Evolutionary conservation across 2,888 invertebrate genomes (phyloP), one percentile per base, ranked within the genome.

Genomic region (Tinea trinotella): DNA sequence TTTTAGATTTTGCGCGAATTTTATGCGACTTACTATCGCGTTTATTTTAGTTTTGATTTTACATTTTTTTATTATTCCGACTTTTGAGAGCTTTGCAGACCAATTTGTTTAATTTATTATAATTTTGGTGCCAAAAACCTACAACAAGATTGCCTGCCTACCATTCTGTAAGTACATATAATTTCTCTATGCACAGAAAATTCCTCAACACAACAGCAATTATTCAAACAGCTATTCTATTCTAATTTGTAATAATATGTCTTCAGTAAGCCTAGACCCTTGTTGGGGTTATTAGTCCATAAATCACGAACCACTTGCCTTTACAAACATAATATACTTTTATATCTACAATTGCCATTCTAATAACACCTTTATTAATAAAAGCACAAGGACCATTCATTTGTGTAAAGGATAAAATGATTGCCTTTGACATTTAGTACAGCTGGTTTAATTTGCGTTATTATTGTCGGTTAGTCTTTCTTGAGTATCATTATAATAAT

Each of bases 161-260:
- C n/a, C n/a, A n/a, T n/a, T n/a, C n/a, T n/a, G n/a, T n/a, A n/a
- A n/a, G n/a, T n/a, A n/a, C n/a, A n/a, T n/a, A n/a, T n/a, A n/a
- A n/a, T n/a, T n/a, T n/a, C n/a, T n/a, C n/a, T n/a, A n/a, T n/a
- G n/a, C n/a, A 40, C 13, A 40, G 40, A 12, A 40, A 40, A 15
- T 40, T 40, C n/a, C 40, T 2, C 2, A 13, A 40, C 13, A 40
- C 9, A 10, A 50, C 24, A 22, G n/a, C 50, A 50, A 18, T 24
- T 50, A 13, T 22, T 24, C 13, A 6, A 24, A 50, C 13, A 22
- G 15, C 50, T 24, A 50, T 50, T 50, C 50, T 24, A 50, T 50
- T 50, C 50, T 50, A 50, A 50, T 50, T 50, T 50, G 50, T 50
- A 50, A 50, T 50, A 50, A 24, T 19, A 50, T 10, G 46, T 10